Evolutionary conservation across 2,888 invertebrate genomes (phyloP).

Genomic region (Nomada fucata): DNA sequence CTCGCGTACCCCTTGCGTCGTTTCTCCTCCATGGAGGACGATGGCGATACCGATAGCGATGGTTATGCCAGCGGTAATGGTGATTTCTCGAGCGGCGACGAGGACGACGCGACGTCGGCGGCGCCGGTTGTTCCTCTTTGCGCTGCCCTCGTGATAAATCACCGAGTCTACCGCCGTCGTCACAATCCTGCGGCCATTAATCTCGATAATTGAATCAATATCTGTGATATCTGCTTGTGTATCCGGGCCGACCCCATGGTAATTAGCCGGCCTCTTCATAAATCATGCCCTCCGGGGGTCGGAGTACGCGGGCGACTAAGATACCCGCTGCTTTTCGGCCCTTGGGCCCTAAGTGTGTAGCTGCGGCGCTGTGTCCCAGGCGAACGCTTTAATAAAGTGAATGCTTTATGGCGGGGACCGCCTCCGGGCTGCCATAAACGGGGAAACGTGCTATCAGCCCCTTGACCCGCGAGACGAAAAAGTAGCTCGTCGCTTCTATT

Average conservation of each 20-base stretch:
- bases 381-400: conserved; percentile 38
- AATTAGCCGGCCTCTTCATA: conserved; percentile 73
- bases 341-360: neutral
- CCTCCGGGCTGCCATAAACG: neutral
- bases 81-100: conserved; percentile 39
- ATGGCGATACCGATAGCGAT: conserved; percentile 55
- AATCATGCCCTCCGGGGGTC: conserved; percentile 71
- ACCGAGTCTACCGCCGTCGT: conserved; percentile 58
- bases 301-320: conserved; percentile 21
- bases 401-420: conserved; percentile 20
- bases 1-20: neutral
- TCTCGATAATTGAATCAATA: conserved; percentile 82
- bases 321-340: conserved; percentile 18
- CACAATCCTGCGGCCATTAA: conserved; percentile 78
- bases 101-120: conserved; percentile 14
- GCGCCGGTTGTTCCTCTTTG: conserved; percentile 41
- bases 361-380: neutral
- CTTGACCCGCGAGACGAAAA: neutral
- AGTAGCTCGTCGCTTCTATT: neutral
- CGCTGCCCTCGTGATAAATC: conserved; percentile 69
- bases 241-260: conserved; percentile 70
- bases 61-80: conserved; percentile 44
- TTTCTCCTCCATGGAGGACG: conserved; percentile 33
- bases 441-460: neutral
- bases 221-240: conserved; percentile 72